Evolutionary conservation across 2,797 vertebrate genomes (phyloP).

Genomic region (Artibeus jamaicensis): DNA sequence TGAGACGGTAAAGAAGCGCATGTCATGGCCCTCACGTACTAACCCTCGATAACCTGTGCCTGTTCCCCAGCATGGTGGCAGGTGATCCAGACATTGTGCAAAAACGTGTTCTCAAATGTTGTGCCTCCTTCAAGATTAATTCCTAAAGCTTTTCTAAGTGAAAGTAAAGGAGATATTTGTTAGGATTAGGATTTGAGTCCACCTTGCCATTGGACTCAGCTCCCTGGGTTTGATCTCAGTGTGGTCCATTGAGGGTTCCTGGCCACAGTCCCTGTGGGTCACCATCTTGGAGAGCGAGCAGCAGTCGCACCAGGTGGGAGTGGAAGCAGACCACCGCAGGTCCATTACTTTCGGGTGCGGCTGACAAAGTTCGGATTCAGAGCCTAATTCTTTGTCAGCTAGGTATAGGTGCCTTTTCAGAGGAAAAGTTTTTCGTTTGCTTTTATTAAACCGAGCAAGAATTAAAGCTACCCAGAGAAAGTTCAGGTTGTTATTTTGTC

Average conservation of each 20-base stretch:
- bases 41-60: neutral
- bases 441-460: constrained; percentile 15
- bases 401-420: neutral
- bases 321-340: neutral
- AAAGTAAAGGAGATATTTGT: neutral
- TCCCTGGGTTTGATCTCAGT: neutral
- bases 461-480: neutral
- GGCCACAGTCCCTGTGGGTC: neutral
- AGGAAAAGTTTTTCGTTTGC: neutral
- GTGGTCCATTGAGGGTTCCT: neutral
- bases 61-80: neutral
- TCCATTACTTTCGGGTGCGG: neutral
- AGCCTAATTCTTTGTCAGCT: neutral
- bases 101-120: constrained; percentile 15
- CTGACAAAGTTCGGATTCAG: neutral
- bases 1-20: neutral
- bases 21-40: neutral
- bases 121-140: constrained; percentile 3
- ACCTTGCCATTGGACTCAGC: neutral
- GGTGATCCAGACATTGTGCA: neutral
- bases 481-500: neutral
- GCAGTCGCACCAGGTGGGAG: neutral
- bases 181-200: constrained; percentile 4
- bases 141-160: neutral
- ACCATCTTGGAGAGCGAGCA: neutral